A percentile compares a stretch with the other conserved stretches of the same genome.
Conservation (phyloP, 2,113 vertebrate species). For the Cranoglanis bouderius region DNA sequence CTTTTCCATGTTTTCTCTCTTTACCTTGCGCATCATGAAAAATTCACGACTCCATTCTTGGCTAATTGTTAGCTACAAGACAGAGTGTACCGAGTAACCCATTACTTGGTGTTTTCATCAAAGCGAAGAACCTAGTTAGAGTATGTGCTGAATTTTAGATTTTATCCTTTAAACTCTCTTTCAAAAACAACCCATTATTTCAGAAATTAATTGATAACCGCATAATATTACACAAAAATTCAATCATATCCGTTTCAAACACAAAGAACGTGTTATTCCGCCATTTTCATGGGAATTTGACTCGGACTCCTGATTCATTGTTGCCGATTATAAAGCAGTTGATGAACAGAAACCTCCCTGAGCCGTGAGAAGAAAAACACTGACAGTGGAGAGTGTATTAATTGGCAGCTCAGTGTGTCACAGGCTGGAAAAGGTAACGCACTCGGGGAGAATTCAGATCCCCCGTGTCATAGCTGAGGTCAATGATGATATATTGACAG, state of each 20-base stretch:
- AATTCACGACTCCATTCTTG: constrained; percentile 75
- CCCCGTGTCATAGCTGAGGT: constrained; percentile 53
- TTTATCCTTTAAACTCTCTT: not conserved
- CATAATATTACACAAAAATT: not conserved
- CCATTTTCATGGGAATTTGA: constrained; percentile 17
- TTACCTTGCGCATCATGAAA: constrained; percentile 73
- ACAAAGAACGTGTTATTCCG: constrained; percentile 10
- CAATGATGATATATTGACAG: constrained; percentile 73
- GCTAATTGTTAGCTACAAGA: constrained; percentile 77
- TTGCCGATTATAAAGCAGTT: constrained; percentile 38
- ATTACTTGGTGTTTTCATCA: constrained; percentile 64
- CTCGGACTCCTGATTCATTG: constrained; percentile 33
- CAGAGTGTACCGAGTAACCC: constrained; percentile 74
- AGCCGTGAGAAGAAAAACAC: constrained; percentile 26
- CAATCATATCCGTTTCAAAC: not conserved
- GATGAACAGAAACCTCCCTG: constrained; percentile 32
- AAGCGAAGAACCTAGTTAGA: constrained; percentile 50
- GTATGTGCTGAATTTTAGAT: constrained; percentile 37
- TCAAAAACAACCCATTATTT: not conserved
- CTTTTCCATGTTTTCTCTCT: constrained; percentile 51
- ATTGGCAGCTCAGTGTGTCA: constrained; percentile 28
- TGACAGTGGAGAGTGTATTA: constrained; percentile 24
- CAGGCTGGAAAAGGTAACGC: constrained; percentile 43
- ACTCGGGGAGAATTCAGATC: constrained; percentile 41
- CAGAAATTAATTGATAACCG: not conserved